phyloP scores from a whole-genome alignment of 2,113 vertebrate species.

The Cryptomyrus ogoouensis region DNA sequence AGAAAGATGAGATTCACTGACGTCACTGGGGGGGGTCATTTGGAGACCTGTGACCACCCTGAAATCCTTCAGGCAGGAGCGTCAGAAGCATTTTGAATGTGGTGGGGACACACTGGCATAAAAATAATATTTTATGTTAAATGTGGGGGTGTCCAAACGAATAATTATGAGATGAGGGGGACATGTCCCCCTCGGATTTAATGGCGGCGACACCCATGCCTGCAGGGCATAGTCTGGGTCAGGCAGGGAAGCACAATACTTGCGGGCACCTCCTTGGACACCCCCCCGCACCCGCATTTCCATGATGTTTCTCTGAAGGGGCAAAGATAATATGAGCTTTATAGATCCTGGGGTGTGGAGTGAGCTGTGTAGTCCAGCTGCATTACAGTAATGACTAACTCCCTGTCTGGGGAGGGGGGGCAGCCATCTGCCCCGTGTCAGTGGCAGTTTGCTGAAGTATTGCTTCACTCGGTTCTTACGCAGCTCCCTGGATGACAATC shows the following conservation, averaged over 20 bases:
- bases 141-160: too few relatives aligned
- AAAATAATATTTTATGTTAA: too few relatives aligned
- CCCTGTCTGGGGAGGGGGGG: neutral
- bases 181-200: too few relatives aligned
- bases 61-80: neutral
- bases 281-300: neutral
- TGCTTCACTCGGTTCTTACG: neutral
- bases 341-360: neutral
- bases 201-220: neutral
- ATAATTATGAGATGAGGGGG: too few relatives aligned
- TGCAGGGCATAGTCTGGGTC: neutral
- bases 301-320: neutral
- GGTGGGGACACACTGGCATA: too few relatives aligned
- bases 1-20: neutral
- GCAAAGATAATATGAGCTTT: neutral
- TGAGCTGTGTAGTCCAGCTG: neutral
- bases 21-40: neutral
- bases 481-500: neutral
- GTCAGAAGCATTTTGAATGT: too few relatives aligned
- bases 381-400: neutral
- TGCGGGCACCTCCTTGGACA: neutral
- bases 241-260: neutral
- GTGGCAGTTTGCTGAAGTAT: neutral
- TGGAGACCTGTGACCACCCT: neutral
- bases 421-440: neutral